Base-by-base conservation (phyloP, 2,113 vertebrate species). In the Psettodes erumei region DNA sequence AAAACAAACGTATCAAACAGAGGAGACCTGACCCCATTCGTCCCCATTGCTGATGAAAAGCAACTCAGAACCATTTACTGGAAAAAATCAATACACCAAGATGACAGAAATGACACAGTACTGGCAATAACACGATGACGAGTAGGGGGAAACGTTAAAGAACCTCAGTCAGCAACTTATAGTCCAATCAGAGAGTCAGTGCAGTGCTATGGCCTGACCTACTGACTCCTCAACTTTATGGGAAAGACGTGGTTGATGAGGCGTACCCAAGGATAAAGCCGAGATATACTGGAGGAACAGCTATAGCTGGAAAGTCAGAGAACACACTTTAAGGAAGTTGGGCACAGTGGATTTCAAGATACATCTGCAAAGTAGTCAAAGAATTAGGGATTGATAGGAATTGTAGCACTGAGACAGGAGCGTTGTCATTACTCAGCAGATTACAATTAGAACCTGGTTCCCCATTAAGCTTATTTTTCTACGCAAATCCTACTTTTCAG, bases 201-300 rank as follows among this genome's bases (percentile, higher is more conserved):
- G 33, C 16, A 16, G 21, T 30, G 13, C 59, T 30, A 2, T 48
- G 47, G 37, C 19, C 60, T 54, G 71, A 77, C 69, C 66, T 13
- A 50, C 69, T 74, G 64, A 63, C 56, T 53, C 35, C 38, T n/a
- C 56, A 64, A 43, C 37, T 64, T 47, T 11, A 60, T 9, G 65
- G 51, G 23, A 72, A 63, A 78, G 47, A 79, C 4, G 55, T 42
- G 60, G 30, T 25, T 59, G 45, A 68, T 72, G 60, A 79, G 28
- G 59, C 50, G 2, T 42, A 25, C 7, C 23, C 4, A 60, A 59
- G 43, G 64, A 58, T 33, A 32, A 62, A 58, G 45, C n/a, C 45
- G 9, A 40, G 38, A 63, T 32, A n/a, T n/a, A 61, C 43, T 27
- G 28, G 50, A 48, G 35, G 13, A 56, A 50, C 28, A 18, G 19